Evolutionary conservation across 2,888 invertebrate genomes (phyloP).

Genomic region (Aphidoletes aphidimyza): DNA sequence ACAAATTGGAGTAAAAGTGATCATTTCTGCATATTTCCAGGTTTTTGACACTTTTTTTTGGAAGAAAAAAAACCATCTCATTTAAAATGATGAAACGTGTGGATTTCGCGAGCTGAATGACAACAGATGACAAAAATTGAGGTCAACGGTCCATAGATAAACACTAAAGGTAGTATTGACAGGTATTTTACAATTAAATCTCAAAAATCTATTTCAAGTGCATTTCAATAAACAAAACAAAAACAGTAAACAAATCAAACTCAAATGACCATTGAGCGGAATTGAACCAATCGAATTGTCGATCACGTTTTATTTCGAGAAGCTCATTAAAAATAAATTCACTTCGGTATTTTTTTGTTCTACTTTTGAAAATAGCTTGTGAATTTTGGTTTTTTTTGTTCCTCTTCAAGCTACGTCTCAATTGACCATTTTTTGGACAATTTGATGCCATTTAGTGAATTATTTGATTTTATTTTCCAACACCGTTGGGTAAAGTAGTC

Average conservation of each 20-base stretch:
- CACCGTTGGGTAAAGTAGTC: too few species aligned
- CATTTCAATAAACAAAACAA: too few species aligned
- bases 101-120: neutral
- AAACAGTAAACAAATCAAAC: slow-evolving; percentile 30
- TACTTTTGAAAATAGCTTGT: neutral
- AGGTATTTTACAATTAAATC: slow-evolving; percentile 9
- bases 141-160: too few species aligned
- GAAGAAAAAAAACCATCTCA: too few species aligned
- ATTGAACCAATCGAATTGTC: slow-evolving; percentile 6
- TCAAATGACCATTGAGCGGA: slow-evolving; percentile 4
- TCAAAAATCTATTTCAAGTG: too few species aligned
- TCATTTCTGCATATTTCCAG: neutral
- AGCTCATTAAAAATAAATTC: neutral
- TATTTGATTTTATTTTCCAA: neutral
- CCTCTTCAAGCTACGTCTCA: neutral
- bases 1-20: neutral
- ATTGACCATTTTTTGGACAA: neutral
- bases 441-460: neutral
- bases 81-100: too few species aligned
- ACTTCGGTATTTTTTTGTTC: neutral
- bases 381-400: neutral
- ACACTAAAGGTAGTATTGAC: slow-evolving; percentile 33
- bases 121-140: too few species aligned
- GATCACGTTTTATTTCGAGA: neutral
- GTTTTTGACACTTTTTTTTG: neutral